Conservation (phyloP, 92 coral and sea anemone genomes). For the Desmophyllum pertusum region DNA sequence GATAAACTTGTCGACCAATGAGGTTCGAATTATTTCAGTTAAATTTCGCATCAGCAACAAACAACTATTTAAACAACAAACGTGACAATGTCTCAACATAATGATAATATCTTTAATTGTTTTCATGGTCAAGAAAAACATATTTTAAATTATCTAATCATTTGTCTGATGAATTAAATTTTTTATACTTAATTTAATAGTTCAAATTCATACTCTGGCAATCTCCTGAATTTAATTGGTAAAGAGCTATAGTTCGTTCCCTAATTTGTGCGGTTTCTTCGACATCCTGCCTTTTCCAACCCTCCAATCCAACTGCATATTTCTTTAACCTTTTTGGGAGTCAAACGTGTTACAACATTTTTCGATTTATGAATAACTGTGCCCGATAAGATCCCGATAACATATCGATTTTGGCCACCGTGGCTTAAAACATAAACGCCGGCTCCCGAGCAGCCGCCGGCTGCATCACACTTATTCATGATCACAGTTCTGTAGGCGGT, state of each 20-base stretch:
- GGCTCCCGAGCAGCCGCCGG: slow-evolving; percentile 50
- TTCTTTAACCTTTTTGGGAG: slow-evolving; percentile 34
- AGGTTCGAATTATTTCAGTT: too few species aligned
- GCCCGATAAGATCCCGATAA: slow-evolving; percentile 44
- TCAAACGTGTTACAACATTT: slow-evolving; percentile 39
- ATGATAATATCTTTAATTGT: too few species aligned
- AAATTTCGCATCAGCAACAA: too few species aligned
- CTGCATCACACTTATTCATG: slow-evolving; percentile 43
- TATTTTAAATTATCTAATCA: too few species aligned
- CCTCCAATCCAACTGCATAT: slow-evolving; percentile 50
- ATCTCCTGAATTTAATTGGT: not conserved
- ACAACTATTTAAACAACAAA: too few species aligned
- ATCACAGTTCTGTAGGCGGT: slow-evolving; percentile 20
- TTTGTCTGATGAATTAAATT: too few species aligned
- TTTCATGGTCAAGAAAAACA: too few species aligned
- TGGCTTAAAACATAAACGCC: slow-evolving; percentile 27
- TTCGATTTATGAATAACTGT: not conserved
- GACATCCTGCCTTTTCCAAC: slow-evolving; percentile 17
- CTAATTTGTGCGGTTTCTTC: not conserved
- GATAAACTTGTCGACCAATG: too few species aligned
- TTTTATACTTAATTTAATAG: too few species aligned
- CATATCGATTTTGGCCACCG: slow-evolving; percentile 5
- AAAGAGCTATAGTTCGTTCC: too few species aligned
- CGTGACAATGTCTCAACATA: too few species aligned
- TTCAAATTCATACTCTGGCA: too few species aligned